Percentiles rank a stretch among this genome's conserved stretches.
phyloP scores from a whole-genome alignment of 2,888 invertebrate species.

The Melanophora roralis region DNA sequence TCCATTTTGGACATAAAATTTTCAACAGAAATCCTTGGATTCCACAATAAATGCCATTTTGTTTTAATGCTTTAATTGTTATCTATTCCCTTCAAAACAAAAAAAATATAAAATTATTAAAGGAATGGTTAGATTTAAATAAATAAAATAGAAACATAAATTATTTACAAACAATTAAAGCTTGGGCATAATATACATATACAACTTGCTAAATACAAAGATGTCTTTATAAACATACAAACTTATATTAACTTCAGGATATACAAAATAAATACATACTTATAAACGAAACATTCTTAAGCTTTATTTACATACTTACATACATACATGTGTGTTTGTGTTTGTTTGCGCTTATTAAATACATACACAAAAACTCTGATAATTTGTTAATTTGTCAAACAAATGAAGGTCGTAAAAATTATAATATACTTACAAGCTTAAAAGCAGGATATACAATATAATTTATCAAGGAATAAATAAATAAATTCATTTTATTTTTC shows the following conservation, averaged over 20 bases:
- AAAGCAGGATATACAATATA: conserved; percentile 35
- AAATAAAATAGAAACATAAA: neutral
- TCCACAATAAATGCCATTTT: too few relatives aligned
- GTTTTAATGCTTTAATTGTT: too few relatives aligned
- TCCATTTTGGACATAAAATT: too few relatives aligned
- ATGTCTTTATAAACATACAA: too few relatives aligned
- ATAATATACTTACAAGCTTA: conserved; percentile 20
- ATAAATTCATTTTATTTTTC: neutral
- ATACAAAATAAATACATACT: too few relatives aligned
- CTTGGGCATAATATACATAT: too few relatives aligned
- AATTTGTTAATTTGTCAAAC: conserved; percentile 44
- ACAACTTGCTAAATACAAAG: too few relatives aligned
- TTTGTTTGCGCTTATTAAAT: neutral
- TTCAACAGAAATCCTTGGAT: too few relatives aligned
- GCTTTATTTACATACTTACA: neutral
- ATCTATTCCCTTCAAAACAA: too few relatives aligned
- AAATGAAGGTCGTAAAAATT: conserved; percentile 45
- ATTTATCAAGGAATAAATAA: neutral
- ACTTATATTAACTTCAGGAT: too few relatives aligned
- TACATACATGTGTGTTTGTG: neutral
- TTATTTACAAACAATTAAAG: neutral
- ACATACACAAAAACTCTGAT: conserved; percentile 24
- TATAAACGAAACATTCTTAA: too few relatives aligned
- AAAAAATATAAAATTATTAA: too few relatives aligned
- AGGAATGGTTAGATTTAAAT: neutral